These are phyloP conservation scores for Helobdella robusta DNA, from an alignment of 2,888 invertebrate genomes.

Conservation along the genomic window DNA sequence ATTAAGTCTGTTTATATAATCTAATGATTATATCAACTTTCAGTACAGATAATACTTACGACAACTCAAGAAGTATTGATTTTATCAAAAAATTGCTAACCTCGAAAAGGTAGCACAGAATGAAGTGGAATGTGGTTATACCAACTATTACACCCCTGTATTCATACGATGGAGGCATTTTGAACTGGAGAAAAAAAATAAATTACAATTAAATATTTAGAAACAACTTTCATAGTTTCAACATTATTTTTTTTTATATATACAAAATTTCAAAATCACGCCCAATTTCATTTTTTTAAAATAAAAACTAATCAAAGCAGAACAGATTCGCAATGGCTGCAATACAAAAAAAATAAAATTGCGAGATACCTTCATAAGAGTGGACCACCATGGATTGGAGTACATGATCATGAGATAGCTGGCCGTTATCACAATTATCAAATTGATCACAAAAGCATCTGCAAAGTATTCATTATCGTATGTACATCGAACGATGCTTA, in stretches of 20 bases:
- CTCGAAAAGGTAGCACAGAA: neutral
- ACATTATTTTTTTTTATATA: too few species aligned
- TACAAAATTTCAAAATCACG: too few species aligned
- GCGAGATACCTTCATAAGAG: slow-evolving; percentile 44
- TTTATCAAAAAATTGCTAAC: neutral
- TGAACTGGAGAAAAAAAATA: neutral
- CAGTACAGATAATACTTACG: too few species aligned
- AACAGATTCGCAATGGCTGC: too few species aligned
- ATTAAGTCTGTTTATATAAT: too few species aligned
- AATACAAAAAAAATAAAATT: neutral
- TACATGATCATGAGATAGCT: slow-evolving; percentile 56
- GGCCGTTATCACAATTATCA: slow-evolving; percentile 55
- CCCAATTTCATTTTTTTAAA: too few species aligned
- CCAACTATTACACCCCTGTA: slow-evolving; percentile 6
- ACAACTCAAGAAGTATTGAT: too few species aligned
- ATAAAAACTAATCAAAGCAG: too few species aligned
- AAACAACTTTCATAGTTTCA: neutral
- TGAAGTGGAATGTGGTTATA: slow-evolving; percentile 1
- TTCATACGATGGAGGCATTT: neutral
- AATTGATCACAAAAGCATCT: slow-evolving; percentile 58
- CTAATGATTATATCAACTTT: too few species aligned
- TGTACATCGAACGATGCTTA: too few species aligned
- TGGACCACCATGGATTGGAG: slow-evolving; percentile 41
- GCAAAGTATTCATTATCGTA: slow-evolving; percentile 39
- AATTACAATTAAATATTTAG: neutral